Conservation (phyloP, 2,888 invertebrate species). For the Bruchidius siliquastri region DNA sequence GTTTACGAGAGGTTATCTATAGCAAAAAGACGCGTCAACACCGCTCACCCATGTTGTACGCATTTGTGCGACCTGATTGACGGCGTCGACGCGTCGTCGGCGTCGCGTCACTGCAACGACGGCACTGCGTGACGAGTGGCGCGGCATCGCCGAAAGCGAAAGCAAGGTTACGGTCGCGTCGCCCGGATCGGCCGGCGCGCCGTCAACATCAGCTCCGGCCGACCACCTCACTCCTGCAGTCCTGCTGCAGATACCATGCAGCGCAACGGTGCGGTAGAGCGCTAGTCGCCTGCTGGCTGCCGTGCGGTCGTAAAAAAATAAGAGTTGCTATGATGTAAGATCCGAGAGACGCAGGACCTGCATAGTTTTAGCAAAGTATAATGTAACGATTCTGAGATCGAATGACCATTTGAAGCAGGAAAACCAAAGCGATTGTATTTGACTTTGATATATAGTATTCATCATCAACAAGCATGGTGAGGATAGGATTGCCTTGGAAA, state of each 20-base stretch:
- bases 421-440: too few species aligned
- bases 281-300: neutral
- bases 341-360: too few species aligned
- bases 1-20: too few species aligned
- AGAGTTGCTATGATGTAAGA: neutral
- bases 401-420: too few species aligned
- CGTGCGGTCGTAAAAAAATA: neutral
- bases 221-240: neutral
- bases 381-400: too few species aligned
- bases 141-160: conserved; percentile 13
- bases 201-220: neutral
- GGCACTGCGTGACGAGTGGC: neutral
- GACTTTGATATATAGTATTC: too few species aligned
- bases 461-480: too few species aligned
- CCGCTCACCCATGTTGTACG: neutral
- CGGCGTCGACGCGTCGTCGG: neutral
- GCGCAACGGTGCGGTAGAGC: neutral
- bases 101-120: neutral
- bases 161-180: conserved; percentile 24
- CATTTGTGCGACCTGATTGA: neutral
- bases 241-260: neutral
- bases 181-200: neutral
- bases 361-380: too few species aligned
- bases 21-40: neutral
- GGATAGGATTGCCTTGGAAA: too few species aligned